phyloP scores from a whole-genome alignment of 2,113 vertebrate genomes.

The Trematocara variabile region DNA sequence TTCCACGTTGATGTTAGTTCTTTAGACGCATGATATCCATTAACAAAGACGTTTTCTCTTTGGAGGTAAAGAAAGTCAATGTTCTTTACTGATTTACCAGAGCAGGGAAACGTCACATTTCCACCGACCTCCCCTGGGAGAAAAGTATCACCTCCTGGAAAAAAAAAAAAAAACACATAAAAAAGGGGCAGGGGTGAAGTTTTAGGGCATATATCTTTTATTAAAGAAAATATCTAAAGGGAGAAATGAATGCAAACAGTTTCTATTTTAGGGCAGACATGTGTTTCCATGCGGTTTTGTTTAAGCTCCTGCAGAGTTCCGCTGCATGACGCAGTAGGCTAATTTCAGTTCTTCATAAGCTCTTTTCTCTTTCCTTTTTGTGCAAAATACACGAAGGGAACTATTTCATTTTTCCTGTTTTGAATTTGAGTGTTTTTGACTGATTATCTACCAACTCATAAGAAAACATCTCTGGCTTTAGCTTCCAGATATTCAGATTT shows the following conservation, averaged over 20 bases:
- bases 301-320: neutral
- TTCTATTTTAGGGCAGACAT: neutral
- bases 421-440: neutral
- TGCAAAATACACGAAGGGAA: neutral
- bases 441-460: neutral
- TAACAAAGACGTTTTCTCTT: accelerated
- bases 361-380: neutral
- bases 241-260: neutral
- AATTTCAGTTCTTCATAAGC: constrained; percentile 21
- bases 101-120: constrained; percentile 17
- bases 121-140: constrained; percentile 2
- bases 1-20: accelerated
- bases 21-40: neutral
- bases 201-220: neutral
- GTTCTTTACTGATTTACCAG: accelerated
- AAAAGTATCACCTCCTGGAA: neutral
- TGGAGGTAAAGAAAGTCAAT: neutral
- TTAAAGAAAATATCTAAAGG: neutral
- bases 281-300: neutral
- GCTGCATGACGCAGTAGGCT: neutral
- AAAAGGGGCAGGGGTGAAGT: neutral
- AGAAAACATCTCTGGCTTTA: neutral
- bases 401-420: neutral
- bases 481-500: neutral
- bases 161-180: neutral